A percentile compares a stretch with the other conserved stretches of the same genome.
Evolutionary conservation across 2,113 vertebrate genomes (phyloP).

Genomic region (Paedocypris sp.): DNA sequence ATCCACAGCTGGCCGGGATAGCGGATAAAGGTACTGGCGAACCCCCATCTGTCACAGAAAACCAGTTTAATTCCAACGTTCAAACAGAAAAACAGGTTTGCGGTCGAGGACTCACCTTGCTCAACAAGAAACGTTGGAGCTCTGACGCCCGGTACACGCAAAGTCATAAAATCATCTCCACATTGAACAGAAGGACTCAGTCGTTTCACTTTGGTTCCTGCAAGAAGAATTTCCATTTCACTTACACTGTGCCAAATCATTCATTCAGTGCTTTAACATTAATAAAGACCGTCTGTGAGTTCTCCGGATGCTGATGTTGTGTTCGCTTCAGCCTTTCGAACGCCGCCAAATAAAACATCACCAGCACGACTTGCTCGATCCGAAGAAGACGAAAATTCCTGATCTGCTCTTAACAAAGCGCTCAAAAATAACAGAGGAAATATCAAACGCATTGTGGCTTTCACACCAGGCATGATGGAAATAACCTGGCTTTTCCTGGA

Average conservation of each 20-base stretch:
- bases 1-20: slow-evolving; percentile 40
- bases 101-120: slow-evolving; percentile 16
- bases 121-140: slow-evolving; percentile 33
- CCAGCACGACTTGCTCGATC: background rate
- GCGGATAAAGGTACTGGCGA: slow-evolving; percentile 31
- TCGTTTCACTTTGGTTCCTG: background rate
- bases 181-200: slow-evolving; percentile 23
- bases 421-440: background rate
- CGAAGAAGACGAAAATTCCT: background rate
- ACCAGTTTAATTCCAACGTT: too few relatives aligned
- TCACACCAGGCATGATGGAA: background rate
- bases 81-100: too few relatives aligned
- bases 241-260: too few relatives aligned
- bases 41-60: background rate
- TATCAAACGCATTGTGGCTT: background rate
- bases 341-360: background rate
- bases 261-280: too few relatives aligned
- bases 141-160: background rate
- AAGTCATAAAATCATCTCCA: slow-evolving; percentile 16
- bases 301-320: too few relatives aligned
- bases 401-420: background rate
- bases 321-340: too few relatives aligned
- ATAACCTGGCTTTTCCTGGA: too few relatives aligned
- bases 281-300: too few relatives aligned
- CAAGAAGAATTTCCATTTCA: background rate